A percentile compares a stretch with the other conserved stretches of the same genome.
Conservation (phyloP, 2,113 vertebrate genomes). For the Hystrix cristata region DNA sequence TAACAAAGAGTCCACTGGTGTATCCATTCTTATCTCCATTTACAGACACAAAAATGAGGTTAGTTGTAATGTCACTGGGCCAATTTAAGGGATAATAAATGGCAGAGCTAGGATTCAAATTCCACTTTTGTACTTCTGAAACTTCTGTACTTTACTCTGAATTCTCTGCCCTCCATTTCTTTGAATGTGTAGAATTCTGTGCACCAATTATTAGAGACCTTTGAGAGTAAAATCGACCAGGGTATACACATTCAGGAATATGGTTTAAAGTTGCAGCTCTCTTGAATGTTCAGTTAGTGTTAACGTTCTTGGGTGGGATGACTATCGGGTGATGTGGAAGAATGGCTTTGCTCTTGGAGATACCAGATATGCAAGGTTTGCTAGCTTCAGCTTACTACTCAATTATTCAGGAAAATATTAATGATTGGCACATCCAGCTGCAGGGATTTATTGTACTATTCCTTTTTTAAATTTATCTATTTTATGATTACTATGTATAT, state of each 20-base stretch:
- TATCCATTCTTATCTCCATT: neutral
- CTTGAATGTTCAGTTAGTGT: neutral
- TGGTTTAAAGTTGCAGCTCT: neutral
- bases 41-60: neutral
- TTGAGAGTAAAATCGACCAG: neutral
- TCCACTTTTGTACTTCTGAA: neutral
- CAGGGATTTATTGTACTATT: neutral
- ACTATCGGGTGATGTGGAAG: neutral
- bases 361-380: neutral
- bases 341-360: neutral
- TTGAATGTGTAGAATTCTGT: neutral
- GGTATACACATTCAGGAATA: neutral
- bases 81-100: slow-evolving; percentile 5
- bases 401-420: neutral
- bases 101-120: neutral
- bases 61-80: neutral
- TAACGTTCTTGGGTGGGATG: neutral
- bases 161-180: neutral
- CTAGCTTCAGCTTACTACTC: neutral
- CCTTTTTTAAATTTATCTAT: neutral
- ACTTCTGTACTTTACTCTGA: neutral
- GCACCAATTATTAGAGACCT: neutral
- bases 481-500: neutral
- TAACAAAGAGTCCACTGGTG: neutral
- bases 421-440: neutral